These are phyloP conservation scores for Rhabditophanes sp. DNA, from an alignment of 2,888 invertebrate species.

Conservation along the genomic window DNA sequence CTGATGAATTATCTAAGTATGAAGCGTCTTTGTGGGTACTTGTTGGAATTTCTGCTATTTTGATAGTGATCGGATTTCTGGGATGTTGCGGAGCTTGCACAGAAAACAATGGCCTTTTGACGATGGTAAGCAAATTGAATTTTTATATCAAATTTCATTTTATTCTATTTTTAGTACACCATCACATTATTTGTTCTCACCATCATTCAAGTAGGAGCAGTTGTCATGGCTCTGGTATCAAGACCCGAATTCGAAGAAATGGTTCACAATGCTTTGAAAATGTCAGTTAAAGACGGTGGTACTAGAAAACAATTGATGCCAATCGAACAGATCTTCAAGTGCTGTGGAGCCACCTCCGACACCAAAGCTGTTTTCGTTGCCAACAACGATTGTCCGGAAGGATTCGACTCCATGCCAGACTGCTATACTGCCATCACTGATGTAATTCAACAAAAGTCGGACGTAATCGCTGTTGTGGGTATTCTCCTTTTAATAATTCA, in stretches of 20 bases:
- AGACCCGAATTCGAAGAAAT: conserved; percentile 21
- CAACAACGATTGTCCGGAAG: too few species aligned
- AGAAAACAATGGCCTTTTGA: conserved; percentile 27
- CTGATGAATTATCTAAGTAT: conserved; percentile 35
- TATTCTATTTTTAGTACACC: conserved; percentile 23
- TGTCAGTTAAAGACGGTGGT: conserved; percentile 13
- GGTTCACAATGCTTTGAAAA: conserved; percentile 23
- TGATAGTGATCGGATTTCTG: conserved; percentile 38
- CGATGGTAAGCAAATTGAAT: conserved; percentile 17
- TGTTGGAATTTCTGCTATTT: conserved; percentile 34
- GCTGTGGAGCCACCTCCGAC: conserved; percentile 35
- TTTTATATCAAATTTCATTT: conserved; percentile 7
- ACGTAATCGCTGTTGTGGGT: conserved; percentile 14
- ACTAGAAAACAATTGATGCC: conserved; percentile 29
- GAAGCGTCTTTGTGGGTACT: conserved; percentile 40
- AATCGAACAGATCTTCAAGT: conserved; percentile 29
- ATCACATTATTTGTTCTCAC: conserved; percentile 31
- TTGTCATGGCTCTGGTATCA: conserved; percentile 28
- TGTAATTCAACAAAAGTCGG: conserved; percentile 12
- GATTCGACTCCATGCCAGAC: too few species aligned
- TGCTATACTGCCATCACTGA: conserved; percentile 26
- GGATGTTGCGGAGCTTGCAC: conserved; percentile 40
- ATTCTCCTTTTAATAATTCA: conserved; percentile 19
- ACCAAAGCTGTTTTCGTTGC: conserved; percentile 7
- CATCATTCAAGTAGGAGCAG: conserved; percentile 24